Evolutionary conservation across 2,888 invertebrate species (phyloP).

Genomic region (Merodon equestris): DNA sequence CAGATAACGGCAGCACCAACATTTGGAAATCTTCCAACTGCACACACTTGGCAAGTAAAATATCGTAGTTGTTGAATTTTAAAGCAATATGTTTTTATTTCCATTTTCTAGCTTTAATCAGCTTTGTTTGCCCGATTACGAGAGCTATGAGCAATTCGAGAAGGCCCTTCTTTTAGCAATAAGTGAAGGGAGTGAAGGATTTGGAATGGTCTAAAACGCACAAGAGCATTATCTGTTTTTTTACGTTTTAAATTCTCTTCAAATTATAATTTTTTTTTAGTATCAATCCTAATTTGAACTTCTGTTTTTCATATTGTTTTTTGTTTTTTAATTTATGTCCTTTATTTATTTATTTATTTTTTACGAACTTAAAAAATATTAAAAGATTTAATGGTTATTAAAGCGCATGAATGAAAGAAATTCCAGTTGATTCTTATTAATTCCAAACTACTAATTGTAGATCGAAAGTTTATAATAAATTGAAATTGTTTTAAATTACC

Average conservation of each 20-base stretch:
- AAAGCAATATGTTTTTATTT: background rate
- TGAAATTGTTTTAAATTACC: slow-evolving; percentile 1
- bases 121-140: slow-evolving; percentile 96
- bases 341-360: background rate
- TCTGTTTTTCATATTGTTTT: too few relatives aligned
- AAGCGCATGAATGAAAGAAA: too few relatives aligned
- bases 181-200: slow-evolving; percentile 97
- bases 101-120: slow-evolving; percentile 94
- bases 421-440: too few relatives aligned
- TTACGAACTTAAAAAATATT: background rate
- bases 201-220: slow-evolving; percentile 81
- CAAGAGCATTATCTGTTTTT: background rate
- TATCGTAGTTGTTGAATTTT: background rate
- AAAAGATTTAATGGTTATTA: too few relatives aligned
- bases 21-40: slow-evolving; percentile 94
- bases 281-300: background rate
- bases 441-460: too few relatives aligned
- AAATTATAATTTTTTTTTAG: background rate
- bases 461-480: background rate
- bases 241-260: too few relatives aligned
- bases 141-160: slow-evolving; percentile 95
- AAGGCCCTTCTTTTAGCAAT: slow-evolving; percentile 93
- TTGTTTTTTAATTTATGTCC: too few relatives aligned
- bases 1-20: slow-evolving; percentile 94
- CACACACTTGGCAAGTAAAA: slow-evolving; percentile 90